Evolutionary conservation across 1,140 invertebrate genomes (phyloP).

Genomic region (Drosophila bipectinata): DNA sequence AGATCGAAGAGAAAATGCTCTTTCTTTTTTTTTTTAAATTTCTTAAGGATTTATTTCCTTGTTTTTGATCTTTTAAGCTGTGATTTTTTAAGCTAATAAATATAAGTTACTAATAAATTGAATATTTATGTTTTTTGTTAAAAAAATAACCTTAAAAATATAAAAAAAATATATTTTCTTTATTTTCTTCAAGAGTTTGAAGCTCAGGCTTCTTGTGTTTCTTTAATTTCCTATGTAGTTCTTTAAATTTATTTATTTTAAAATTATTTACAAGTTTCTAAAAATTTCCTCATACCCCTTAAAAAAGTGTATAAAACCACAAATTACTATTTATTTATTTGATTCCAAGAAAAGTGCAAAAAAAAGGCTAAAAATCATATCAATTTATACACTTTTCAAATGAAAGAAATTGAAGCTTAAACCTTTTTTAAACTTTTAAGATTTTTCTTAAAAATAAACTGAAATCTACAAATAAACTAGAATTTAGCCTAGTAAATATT

Average conservation of each 20-base stretch:
- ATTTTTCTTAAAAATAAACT: too few species aligned
- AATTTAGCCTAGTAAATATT: neutral
- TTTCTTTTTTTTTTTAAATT: neutral
- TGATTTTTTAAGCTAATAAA: too few species aligned
- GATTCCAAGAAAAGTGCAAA: conserved; percentile 2
- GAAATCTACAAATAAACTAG: neutral
- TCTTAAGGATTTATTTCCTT: too few species aligned
- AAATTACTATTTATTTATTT: neutral
- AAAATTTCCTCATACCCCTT: neutral
- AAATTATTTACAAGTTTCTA: neutral
- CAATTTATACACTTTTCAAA: too few species aligned
- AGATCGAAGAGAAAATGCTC: conserved; percentile 3
- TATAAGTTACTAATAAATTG: too few species aligned
- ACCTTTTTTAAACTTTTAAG: too few species aligned
- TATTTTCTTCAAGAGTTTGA: too few species aligned
- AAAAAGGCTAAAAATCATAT: neutral
- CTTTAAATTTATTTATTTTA: neutral
- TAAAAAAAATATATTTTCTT: too few species aligned
- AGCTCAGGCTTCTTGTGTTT: too few species aligned
- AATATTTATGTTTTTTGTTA: too few species aligned
- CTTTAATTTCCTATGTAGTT: neutral
- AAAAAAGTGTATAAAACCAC: neutral
- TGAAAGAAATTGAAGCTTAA: too few species aligned
- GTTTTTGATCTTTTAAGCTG: neutral
- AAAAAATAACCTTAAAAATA: too few species aligned